Conservation (phyloP, 2,797 vertebrate species). For the Pterois miles region DNA sequence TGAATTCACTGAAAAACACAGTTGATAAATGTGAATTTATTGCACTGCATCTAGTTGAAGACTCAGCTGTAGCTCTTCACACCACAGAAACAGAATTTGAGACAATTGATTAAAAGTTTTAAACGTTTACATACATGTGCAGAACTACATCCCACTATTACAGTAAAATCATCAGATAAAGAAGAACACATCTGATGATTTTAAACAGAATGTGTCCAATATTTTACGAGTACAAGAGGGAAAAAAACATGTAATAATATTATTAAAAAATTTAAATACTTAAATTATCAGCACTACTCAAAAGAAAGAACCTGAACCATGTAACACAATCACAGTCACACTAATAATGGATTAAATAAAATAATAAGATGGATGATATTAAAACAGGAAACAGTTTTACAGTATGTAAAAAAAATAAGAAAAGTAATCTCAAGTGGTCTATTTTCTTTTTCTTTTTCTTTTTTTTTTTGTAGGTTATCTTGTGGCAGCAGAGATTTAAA, state of each 20-base stretch:
- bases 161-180: background rate
- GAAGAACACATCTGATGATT: background rate
- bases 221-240: too few species aligned
- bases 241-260: background rate
- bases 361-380: background rate
- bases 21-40: background rate
- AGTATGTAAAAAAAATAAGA: background rate
- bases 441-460: slow-evolving; percentile 1
- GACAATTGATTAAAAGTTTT: background rate
- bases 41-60: background rate
- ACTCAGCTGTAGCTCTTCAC: background rate
- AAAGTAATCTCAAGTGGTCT: background rate
- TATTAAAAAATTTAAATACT: too few species aligned
- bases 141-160: background rate
- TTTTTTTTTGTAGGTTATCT: background rate
- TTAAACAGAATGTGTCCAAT: background rate
- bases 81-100: background rate
- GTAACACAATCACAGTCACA: background rate
- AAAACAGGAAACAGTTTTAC: background rate
- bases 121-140: background rate
- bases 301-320: background rate
- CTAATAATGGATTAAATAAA: background rate
- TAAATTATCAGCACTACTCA: background rate
- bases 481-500: background rate
- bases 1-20: background rate